Conservation (phyloP, 2,797 vertebrate species). For the Rhynchonycteris naso region DNA sequence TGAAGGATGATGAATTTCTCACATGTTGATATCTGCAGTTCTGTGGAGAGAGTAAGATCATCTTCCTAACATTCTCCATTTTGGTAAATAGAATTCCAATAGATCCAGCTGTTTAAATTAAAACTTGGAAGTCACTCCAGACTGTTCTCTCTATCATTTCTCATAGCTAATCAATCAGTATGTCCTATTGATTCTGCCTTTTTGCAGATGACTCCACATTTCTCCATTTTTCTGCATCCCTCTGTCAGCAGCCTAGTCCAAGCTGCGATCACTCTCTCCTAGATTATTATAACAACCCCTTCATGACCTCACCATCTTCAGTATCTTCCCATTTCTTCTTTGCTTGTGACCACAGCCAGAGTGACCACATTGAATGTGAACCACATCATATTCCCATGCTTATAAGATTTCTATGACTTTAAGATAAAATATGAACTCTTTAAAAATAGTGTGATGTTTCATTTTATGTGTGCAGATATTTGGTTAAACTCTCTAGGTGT, state of each 20-base stretch:
- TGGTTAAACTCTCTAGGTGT: neutral
- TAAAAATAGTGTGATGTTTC: neutral
- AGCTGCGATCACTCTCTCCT: neutral
- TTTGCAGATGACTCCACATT: neutral
- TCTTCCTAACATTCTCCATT: neutral
- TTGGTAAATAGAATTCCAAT: neutral
- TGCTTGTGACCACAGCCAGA: neutral
- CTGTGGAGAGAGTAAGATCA: neutral
- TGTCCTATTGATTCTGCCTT: neutral
- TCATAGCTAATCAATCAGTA: neutral
- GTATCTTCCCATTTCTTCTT: neutral
- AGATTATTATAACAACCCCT: neutral
- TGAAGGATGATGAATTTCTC: neutral
- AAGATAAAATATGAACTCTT: slow-evolving; percentile 21
- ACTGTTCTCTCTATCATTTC: neutral
- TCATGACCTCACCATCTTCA: neutral
- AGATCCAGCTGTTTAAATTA: neutral
- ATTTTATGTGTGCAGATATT: neutral
- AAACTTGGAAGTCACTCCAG: neutral
- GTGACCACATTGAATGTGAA: neutral
- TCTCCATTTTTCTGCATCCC: neutral
- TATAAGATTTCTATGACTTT: neutral
- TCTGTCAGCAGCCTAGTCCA: neutral
- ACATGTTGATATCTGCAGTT: neutral
- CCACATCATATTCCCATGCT: neutral